Conservation (phyloP, 2,888 invertebrate species). For the Smittia aterrima region DNA sequence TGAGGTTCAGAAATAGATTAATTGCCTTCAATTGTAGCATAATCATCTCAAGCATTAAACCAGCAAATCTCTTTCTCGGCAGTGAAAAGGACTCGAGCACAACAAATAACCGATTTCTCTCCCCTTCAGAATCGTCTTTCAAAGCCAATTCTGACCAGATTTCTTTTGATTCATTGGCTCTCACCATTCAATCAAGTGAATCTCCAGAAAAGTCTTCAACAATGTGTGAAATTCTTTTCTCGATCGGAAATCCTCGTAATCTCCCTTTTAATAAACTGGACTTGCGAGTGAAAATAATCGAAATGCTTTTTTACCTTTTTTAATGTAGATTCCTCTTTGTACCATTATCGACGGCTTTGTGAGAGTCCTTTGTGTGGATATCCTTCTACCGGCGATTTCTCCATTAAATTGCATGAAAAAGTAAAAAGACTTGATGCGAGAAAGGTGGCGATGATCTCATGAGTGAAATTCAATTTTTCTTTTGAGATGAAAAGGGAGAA, state of each 20-base stretch:
- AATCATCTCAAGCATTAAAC: too few species aligned
- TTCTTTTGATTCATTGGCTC: conserved; percentile 22
- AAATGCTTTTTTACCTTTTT: conserved; percentile 37
- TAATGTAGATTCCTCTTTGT: conserved; percentile 25
- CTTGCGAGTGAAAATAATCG: neutral
- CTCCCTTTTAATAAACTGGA: conserved; percentile 22
- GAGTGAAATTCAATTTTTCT: neutral
- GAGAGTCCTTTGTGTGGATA: neutral
- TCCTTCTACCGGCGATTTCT: neutral
- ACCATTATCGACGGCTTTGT: neutral
- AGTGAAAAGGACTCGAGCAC: neutral
- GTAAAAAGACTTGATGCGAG: neutral
- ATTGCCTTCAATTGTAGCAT: too few species aligned
- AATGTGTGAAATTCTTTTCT: conserved; percentile 37
- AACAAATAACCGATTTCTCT: neutral
- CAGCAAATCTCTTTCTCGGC: neutral
- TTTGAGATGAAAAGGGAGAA: neutral
- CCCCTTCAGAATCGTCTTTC: neutral
- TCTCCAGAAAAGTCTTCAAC: conserved; percentile 22
- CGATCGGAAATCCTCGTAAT: conserved; percentile 30
- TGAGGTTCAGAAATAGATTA: too few species aligned
- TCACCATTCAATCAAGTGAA: conserved; percentile 23
- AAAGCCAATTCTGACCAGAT: neutral
- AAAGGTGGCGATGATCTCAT: neutral
- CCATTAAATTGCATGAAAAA: conserved; percentile 14